Base-by-base conservation (phyloP, 2,888 invertebrate species). In the Dynastes grantii region DNA sequence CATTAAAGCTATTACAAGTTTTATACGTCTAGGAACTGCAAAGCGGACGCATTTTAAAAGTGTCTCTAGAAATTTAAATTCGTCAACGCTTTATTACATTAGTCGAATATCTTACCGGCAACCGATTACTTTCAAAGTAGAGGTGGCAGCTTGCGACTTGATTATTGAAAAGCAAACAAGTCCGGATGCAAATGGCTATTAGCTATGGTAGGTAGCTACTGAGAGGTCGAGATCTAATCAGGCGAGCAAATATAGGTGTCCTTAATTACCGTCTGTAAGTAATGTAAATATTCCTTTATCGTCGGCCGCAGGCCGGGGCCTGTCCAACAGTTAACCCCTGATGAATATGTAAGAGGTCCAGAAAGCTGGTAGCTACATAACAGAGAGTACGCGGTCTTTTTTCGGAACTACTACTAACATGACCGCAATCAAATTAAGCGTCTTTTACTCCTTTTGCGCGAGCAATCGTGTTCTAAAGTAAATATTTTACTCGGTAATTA, bases 241-340 rank as follows among this genome's bases (percentile, higher is more conserved):
- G 82, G 82, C 88, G 86, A 86, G 87, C 87, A 88, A 88, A 88
- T 88, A 88, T 88, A 88, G 88, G 88, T 88, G 87, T 83, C 87
- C 88, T 88, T 88, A 88, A 88, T 88, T 88, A 88, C 86, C 85
- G 86, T 85, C 86, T 87, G 87, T 86, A 88, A 88, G 88, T 87
- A 86, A 85, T 88, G 88, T 88, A 88, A 88, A 88, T 88, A 88
- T 88, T 87, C 88, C 87, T 87, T 88, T 88, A 88, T 87, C 88
- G 87, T 86, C 85, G 84, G 84, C 82, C 85, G 83, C 87, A 87
- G 87, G 84, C 87, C 85, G 85, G 86, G 85, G 85, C 86, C 85
- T 87, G 87, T 87, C 86, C 85, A 83, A 85, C 86, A 87, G 87
- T 87, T 87, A 88, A 87, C 87, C 86, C 61, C 87, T 87, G 87